Evolutionary conservation across 2,888 invertebrate genomes (phyloP).

Genomic region (Gymnosoma rotundatum): DNA sequence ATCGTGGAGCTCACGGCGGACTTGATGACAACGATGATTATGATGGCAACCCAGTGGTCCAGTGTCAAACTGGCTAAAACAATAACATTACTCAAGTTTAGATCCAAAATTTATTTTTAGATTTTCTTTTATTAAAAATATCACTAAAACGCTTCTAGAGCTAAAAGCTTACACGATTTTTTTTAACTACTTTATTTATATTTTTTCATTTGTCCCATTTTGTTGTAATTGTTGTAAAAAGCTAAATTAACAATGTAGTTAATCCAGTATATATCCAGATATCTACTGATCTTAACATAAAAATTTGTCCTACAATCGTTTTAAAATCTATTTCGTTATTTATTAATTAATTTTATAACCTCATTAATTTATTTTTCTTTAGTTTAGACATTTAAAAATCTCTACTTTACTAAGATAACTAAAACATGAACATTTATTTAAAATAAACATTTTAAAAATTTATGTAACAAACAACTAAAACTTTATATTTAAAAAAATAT

Average conservation of each 20-base stretch:
- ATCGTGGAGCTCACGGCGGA: slow-evolving; percentile 63
- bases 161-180: slow-evolving; percentile 54
- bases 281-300: slow-evolving; percentile 5
- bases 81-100: background rate
- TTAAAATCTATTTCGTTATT: slow-evolving; percentile 31
- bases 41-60: slow-evolving; percentile 75
- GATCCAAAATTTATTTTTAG: background rate
- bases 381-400: slow-evolving; percentile 60
- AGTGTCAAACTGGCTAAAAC: slow-evolving; percentile 78
- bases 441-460: slow-evolving; percentile 27
- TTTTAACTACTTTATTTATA: slow-evolving; percentile 31
- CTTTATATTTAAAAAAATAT: slow-evolving; percentile 7
- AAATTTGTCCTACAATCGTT: slow-evolving; percentile 16
- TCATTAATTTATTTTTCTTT: slow-evolving; percentile 57
- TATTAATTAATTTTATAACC: slow-evolving; percentile 22
- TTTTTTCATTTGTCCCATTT: background rate
- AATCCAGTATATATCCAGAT: background rate
- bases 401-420: slow-evolving; percentile 54
- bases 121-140: slow-evolving; percentile 13
- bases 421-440: slow-evolving; percentile 40
- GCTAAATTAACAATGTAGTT: slow-evolving; percentile 14
- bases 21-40: slow-evolving; percentile 77
- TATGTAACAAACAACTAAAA: slow-evolving; percentile 13
- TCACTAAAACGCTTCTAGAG: slow-evolving; percentile 57
- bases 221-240: slow-evolving; percentile 29